A percentile compares a stretch with the other conserved stretches of the same genome.
Evolutionary conservation across 2,888 invertebrate species (phyloP).

Genomic region (Nymphalis c-album): DNA sequence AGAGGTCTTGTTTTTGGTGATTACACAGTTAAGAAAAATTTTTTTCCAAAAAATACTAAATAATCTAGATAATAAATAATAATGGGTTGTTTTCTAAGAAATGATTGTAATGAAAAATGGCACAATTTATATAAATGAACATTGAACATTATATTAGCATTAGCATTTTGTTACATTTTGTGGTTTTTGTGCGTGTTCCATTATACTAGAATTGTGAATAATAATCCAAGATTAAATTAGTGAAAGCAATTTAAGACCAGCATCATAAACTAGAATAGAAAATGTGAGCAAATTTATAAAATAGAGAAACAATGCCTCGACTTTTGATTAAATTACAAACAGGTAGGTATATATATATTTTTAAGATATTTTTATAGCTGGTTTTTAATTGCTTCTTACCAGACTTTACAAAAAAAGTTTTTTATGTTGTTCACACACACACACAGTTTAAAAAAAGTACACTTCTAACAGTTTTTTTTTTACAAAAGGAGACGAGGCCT

Average conservation of each 20-base stretch:
- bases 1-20: too few relatives aligned
- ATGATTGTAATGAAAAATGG: constrained; percentile 12
- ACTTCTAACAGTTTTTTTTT: too few relatives aligned
- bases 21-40: too few relatives aligned
- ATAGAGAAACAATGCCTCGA: neutral
- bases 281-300: neutral
- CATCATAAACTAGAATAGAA: constrained; percentile 1
- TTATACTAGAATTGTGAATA: constrained; percentile 33
- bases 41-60: too few relatives aligned
- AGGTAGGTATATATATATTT: too few relatives aligned
- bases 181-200: constrained; percentile 35
- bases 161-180: constrained; percentile 36
- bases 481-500: too few relatives aligned
- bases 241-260: constrained; percentile 16
- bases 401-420: too few relatives aligned
- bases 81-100: constrained; percentile 17
- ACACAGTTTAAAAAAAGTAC: too few relatives aligned
- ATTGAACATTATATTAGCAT: constrained; percentile 10
- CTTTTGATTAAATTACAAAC: too few relatives aligned
- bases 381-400: too few relatives aligned
- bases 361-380: too few relatives aligned
- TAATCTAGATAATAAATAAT: constrained; percentile 6
- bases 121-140: constrained; percentile 28
- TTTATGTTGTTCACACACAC: too few relatives aligned
- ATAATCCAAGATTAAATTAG: constrained; percentile 25